Evolutionary conservation across 2,888 invertebrate genomes (phyloP), one percentile per base, ranked within the genome.

Genomic region (Callimorpha dominula): DNA sequence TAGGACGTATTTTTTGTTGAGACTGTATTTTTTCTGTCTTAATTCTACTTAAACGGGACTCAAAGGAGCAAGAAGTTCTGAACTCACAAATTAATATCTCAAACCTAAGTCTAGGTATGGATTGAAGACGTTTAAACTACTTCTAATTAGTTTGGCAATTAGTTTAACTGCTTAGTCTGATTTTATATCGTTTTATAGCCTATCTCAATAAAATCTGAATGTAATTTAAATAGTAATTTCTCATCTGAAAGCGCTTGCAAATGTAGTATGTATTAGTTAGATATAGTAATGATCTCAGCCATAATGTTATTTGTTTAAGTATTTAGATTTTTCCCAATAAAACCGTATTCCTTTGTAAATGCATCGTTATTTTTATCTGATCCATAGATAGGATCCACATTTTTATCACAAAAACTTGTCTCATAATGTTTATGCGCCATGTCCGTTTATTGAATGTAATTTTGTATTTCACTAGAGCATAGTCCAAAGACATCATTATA

Each of bases 391-490:
- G 75, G 66, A 54, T 68, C 68, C 49, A 73, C 65, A 81, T 69
- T 78, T 46, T 76, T 69, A 78, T 79, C 15, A 73, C 70, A 77
- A 80, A 78, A 78, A 80, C 74, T 80, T 66, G 78, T 65, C 50
- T 71, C 65, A 71, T 78, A 79, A 81, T 78, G 71, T 78, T 75
- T 73, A 78, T 73, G 46, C 70, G 71, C 66, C 72, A 54, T 73
- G 75, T 76, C 70, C 73, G 68, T 79, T 76, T 78, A 85, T 80
- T 79, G 72, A 71, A 81, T 72, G 71, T 74, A 72, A 67, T 85
- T 83, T 79, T 70, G 65, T 78, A 77, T 77, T 80, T 75, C 65
- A 64, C 70, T 77, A 68, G 66, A 64, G 40, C 71, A 43, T n/a
- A 65, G 66, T 49, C 49, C 65, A 46, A 67, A 62, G 64, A 65